A percentile compares a stretch with the other conserved stretches of the same genome.
Evolutionary conservation across 2,888 invertebrate genomes (phyloP).

Genomic region (Mesorhabditis spiculigera): DNA sequence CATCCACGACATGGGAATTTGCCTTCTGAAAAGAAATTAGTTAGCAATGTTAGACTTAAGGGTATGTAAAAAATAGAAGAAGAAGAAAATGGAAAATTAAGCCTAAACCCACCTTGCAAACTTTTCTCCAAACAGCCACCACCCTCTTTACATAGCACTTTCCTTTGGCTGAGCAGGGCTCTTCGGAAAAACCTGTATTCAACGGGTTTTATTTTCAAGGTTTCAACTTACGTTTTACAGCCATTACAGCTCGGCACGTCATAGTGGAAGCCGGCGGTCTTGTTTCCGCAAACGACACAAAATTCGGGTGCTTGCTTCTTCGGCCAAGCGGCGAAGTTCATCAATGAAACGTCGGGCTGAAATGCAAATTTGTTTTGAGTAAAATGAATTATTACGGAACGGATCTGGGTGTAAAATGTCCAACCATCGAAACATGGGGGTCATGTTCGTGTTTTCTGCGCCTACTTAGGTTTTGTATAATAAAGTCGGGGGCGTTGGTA

Average conservation of each 20-base stretch:
- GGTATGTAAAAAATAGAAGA: too few relatives aligned
- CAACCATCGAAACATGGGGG: too few relatives aligned
- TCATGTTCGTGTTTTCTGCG: too few relatives aligned
- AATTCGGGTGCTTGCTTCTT: constrained; percentile 35
- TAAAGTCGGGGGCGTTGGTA: too few relatives aligned
- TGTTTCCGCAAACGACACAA: constrained; percentile 38
- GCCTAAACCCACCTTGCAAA: constrained; percentile 10
- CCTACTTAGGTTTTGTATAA: too few relatives aligned
- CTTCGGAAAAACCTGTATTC: constrained; percentile 21
- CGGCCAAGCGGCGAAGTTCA: constrained; percentile 1
- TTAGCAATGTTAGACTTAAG: too few relatives aligned
- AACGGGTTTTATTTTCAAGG: neutral
- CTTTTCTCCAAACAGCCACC: constrained; percentile 33
- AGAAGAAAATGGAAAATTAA: neutral
- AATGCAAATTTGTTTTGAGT: neutral
- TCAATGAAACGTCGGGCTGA: neutral
- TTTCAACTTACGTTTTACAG: constrained; percentile 24
- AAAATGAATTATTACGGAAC: too few relatives aligned
- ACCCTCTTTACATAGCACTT: constrained; percentile 22
- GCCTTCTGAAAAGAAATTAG: constrained; percentile 17
- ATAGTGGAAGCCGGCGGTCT: constrained; percentile 41
- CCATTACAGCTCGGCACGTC: constrained; percentile 40
- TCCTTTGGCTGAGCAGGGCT: constrained; percentile 22
- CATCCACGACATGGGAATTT: constrained; percentile 31
- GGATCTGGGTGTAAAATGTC: too few relatives aligned